Evolutionary conservation across 2,797 vertebrate species (phyloP), one percentile per base, ranked within the genome.

Genomic region (Borostomias antarcticus): DNA sequence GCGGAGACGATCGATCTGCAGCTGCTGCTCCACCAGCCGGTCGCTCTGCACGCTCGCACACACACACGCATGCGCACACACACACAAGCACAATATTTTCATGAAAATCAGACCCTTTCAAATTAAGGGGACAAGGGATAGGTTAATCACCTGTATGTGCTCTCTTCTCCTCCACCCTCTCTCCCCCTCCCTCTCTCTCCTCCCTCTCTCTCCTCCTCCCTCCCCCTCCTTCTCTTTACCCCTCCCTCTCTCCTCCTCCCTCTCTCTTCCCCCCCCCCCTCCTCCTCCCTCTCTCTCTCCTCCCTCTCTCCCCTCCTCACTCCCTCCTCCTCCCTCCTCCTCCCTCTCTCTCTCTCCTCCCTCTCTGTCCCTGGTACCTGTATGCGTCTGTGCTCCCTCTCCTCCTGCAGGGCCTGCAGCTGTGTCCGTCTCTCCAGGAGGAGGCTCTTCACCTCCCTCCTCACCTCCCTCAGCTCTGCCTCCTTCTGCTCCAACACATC

Each of bases 1-100:
- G 66, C 86, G 92, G 74, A 96, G 90, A 40, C 85, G 89, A 74
- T 90, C 86, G 71, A 95, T 93, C 63, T 93, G 67, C 69, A 96
- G 86, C 78, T 95, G 93, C 77, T 95, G 94, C 73, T 95, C 93
- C 80, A 95, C 92, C 82, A 97, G 89, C 81, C 94, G 94, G 75
- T 96, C 94, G 64, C 86, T 93, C 96, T 98, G 80, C 74, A 58
- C 54, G 68, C 56, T 88, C 4, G 74, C 2, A 69, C 6, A 63
- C 8, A 17, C 19, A 26, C 35, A 66, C 21, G 35, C n/a, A 37
- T 58, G 33, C 8, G 3, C 56, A 54, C 50, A n/a, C 43, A 32
- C n/a, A n/a, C n/a, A n/a, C n/a, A n/a, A n/a, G n/a, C n/a, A n/a
- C n/a, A n/a, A n/a, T n/a, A n/a, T n/a, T n/a, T n/a, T n/a, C n/a